A percentile compares a stretch with the other conserved stretches of the same genome.
These are phyloP conservation scores for Drosophila lowei DNA, from an alignment of 1,140 invertebrate genomes.

Conservation along the genomic window DNA sequence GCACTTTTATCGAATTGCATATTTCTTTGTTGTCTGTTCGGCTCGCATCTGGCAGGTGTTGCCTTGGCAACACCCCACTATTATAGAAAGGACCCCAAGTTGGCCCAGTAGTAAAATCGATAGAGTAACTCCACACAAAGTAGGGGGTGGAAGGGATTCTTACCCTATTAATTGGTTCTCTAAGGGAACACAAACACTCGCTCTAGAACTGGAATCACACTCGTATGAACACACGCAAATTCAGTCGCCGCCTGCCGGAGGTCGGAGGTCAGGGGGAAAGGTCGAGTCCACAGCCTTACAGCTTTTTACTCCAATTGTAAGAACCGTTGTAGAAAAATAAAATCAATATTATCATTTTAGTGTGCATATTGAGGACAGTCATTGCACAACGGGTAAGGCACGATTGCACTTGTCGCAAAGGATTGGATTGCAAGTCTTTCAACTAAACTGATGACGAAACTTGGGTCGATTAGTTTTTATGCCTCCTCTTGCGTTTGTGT, in stretches of 20 bases:
- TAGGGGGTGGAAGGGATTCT: conserved; percentile 18
- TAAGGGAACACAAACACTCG: conserved; percentile 27
- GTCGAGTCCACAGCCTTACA: conserved; percentile 44
- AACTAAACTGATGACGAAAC: conserved; percentile 1
- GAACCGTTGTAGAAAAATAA: conserved; percentile 83
- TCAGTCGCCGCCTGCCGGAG: conserved; percentile 44
- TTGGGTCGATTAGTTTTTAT: conserved; percentile 62
- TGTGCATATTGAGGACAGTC: conserved; percentile 80
- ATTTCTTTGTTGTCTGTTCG: conserved; percentile 44
- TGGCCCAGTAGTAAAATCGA: conserved; percentile 59
- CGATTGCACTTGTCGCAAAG: conserved; percentile 5
- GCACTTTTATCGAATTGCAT: conserved; percentile 42
- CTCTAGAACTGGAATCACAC: neutral
- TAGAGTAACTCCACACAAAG: conserved; percentile 21
- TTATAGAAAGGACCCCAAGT: neutral
- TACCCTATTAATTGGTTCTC: conserved; percentile 41
- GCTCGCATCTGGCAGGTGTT: conserved; percentile 13
- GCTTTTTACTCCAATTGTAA: conserved; percentile 83
- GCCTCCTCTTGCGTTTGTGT: conserved; percentile 66
- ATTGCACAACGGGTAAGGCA: conserved; percentile 62
- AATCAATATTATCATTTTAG: conserved; percentile 82
- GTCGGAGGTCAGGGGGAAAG: conserved; percentile 3
- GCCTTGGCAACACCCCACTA: conserved; percentile 17
- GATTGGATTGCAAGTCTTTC: neutral
- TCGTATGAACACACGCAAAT: conserved; percentile 11